Evolutionary conservation across 2,888 invertebrate genomes (phyloP).

Genomic region (Drosophila nr. perissopoda): DNA sequence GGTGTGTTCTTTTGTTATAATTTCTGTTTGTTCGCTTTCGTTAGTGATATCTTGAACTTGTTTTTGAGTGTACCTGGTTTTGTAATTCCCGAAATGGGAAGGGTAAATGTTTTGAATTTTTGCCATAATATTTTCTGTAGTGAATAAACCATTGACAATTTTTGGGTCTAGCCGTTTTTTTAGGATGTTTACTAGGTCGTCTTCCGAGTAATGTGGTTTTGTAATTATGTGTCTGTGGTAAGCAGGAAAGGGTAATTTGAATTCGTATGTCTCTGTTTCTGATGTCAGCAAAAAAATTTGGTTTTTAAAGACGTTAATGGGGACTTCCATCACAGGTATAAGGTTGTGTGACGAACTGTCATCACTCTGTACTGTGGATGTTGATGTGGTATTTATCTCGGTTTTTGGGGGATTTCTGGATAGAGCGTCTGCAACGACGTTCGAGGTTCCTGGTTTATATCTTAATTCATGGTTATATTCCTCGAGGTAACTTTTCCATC

Average conservation of each 20-base stretch:
- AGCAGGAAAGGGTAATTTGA: slow-evolving; percentile 20
- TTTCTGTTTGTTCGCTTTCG: not conserved
- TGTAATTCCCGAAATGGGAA: slow-evolving; percentile 11
- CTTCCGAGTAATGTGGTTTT: slow-evolving; percentile 5
- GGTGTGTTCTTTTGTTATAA: slow-evolving; percentile 6
- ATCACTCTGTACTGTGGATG: slow-evolving; percentile 30
- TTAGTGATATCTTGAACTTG: slow-evolving; percentile 13
- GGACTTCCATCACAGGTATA: slow-evolving; percentile 30
- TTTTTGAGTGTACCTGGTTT: slow-evolving; percentile 22
- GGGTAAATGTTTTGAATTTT: slow-evolving; percentile 20
- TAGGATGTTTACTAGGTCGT: slow-evolving; percentile 3
- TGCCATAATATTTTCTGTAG: slow-evolving; percentile 25
- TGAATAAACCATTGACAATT: slow-evolving; percentile 18
- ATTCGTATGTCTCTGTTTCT: slow-evolving; percentile 11
- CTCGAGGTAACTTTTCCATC: slow-evolving; percentile 35
- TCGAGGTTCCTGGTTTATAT: slow-evolving; percentile 75
- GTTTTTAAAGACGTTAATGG: slow-evolving; percentile 50
- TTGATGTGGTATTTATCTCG: slow-evolving; percentile 13
- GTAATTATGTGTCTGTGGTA: slow-evolving; percentile 35
- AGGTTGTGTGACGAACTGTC: slow-evolving; percentile 42
- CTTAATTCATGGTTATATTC: slow-evolving; percentile 54
- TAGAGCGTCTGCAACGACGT: slow-evolving; percentile 67
- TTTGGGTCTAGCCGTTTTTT: slow-evolving; percentile 19
- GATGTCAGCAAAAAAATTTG: slow-evolving; percentile 28
- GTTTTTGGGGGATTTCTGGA: slow-evolving; percentile 18